These are phyloP conservation scores for Leptodactylus fuscus DNA, from an alignment of 2,113 vertebrate species.

Conservation along the genomic window DNA sequence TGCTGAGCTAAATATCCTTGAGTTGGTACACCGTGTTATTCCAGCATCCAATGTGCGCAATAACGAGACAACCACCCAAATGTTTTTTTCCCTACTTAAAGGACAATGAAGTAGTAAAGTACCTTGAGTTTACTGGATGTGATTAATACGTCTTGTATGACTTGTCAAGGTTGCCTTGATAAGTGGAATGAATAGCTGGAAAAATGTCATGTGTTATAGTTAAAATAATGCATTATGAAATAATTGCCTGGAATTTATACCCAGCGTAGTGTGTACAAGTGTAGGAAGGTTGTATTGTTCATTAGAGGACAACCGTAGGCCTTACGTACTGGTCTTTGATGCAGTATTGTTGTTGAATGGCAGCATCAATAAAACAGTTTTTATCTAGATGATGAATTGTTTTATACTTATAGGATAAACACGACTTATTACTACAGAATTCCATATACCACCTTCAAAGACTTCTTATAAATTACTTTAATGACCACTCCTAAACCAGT, in stretches of 20 bases:
- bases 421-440: background rate
- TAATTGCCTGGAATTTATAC: slow-evolving; percentile 34
- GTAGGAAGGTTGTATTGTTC: background rate
- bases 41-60: background rate
- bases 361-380: background rate
- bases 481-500: background rate
- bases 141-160: background rate
- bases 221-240: slow-evolving; percentile 22
- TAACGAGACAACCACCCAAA: background rate
- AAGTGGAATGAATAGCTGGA: slow-evolving; percentile 13
- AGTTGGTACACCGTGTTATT: background rate
- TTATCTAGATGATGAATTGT: background rate
- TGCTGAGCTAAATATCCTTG: background rate
- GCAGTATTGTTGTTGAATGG: background rate
- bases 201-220: background rate
- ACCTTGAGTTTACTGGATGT: slow-evolving; percentile 3
- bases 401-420: background rate
- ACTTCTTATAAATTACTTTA: background rate
- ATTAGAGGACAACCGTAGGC: background rate
- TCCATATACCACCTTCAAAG: background rate
- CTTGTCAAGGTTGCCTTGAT: slow-evolving; percentile 30
- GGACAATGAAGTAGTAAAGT: background rate
- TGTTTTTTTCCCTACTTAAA: slow-evolving; percentile 2
- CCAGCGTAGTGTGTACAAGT: background rate
- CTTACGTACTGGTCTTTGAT: background rate